Base-by-base conservation (phyloP, 2,888 invertebrate genomes). In the Conistra vaccinii region DNA sequence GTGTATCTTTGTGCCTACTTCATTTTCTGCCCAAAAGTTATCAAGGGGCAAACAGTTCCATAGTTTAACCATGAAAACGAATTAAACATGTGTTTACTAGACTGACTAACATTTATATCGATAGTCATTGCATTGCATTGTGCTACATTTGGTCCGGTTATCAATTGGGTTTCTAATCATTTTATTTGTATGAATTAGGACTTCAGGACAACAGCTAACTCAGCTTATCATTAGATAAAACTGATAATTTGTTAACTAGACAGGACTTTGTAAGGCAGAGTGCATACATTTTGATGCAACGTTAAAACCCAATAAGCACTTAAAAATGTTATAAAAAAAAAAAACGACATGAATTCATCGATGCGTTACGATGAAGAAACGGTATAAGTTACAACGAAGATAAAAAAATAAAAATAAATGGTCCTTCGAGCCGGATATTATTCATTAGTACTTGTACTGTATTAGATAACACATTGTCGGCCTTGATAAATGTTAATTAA, bases 401-500 rank as follows among this genome's bases (percentile, higher is more conserved):
- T 6, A 45, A 23, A 48, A 48, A 48, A 48, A 48, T n/a, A n/a
- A n/a, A n/a, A n/a, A n/a, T n/a, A 48, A 7, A 3, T 42, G 42
- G 65, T 58, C 45, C 39, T 70, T 63, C 20, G 65, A 72, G 32
- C 60, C 77, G 77, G 63, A 77, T 65, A 57, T 69, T 20, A 63
- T 62, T 71, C 5, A 81, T 29, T 69, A 69, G 29, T 55, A 23
- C 32, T 55, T 48, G 14, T 23, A 55, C n/a, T n/a, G 29, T 51
- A 23, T 72, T 35, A 69, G 53, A 58, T 66, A 67, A 58, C 29
- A 69, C 26, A 57, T 53, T 60, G 42, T 57, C 14, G n/a, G 57
- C 73, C 62, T 74, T 68, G 74, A 63, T 68, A 60, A 78, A 66
- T 81, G 39, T 67, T 70, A 82, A 78, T 82, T 81, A 78, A 29